Base-by-base conservation (phyloP, 1,140 invertebrate genomes). In the Planococcus citri region DNA sequence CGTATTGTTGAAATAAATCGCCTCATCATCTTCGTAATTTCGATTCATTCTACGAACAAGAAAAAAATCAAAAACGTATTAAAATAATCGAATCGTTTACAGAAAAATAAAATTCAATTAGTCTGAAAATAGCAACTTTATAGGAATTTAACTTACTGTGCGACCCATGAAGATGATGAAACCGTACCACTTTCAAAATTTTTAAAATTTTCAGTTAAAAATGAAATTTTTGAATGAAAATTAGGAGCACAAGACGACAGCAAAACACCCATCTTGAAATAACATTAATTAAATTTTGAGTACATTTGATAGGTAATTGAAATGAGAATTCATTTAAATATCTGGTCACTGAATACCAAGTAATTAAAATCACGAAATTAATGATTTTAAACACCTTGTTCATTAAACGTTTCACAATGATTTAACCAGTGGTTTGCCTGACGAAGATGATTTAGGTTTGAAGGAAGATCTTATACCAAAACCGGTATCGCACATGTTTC, bases 401-500 rank as follows among this genome's bases (percentile, higher is more conserved):
- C 41, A 51, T 51, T 51, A 51, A 51, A 20, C 41, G 41, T 51
- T 51, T 51, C 41, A 51, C 41, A 51, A 17, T 20, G 41, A 51
- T 9, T 51, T 51, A 51, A 51, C 41, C 17, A 51, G 17, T 51
- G 17, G 12, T 9, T 51, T 9, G 6, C 12, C 12, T 2, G 6
- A 9, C n/a, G 41, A 51, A 17, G 41, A 17, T 51, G 17, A 17
- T 51, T 14, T 14, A 51, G 17, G n/a, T 17, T n/a, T 9, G 41
- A 51, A 51, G 41, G 41, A 51, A 17, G 41, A 51, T 51, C 41
- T 20, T n/a, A n/a, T n/a, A 37, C 41, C 17, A 3, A 51, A 51
- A 51, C 41, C 41, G 41, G 41, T 51, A 51, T 51, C 41, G 41
- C 41, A 51, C 41, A 51, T 51, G 41, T 51, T 51, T 17, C n/a